Percentiles rank a stretch among this genome's conserved stretches.
Conservation (phyloP, 2,113 vertebrate species). For the Fulmarus glacialis region DNA sequence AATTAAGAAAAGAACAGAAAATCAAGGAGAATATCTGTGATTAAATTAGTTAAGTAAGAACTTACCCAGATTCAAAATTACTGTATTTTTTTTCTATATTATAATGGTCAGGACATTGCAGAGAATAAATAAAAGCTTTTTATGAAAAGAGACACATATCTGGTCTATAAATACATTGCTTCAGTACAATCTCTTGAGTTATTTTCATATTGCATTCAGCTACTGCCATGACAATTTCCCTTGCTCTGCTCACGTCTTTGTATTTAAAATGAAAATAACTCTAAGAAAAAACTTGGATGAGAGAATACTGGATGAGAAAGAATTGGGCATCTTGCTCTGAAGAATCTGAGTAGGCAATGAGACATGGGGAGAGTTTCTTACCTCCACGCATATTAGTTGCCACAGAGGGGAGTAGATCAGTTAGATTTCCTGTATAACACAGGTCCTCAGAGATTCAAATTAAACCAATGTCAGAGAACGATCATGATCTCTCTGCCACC, state of each 20-base stretch:
- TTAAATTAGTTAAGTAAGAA: background rate
- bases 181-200: background rate
- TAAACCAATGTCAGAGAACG: background rate
- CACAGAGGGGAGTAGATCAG: background rate
- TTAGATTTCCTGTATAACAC: background rate
- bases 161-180: background rate
- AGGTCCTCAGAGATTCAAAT: background rate
- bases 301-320: background rate
- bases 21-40: background rate
- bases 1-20: constrained; percentile 5
- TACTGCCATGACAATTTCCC: background rate
- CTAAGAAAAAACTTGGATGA: background rate
- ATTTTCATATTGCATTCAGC: constrained; percentile 14
- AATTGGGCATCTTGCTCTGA: background rate
- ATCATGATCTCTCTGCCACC: background rate
- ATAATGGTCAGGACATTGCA: background rate
- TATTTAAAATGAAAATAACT: background rate
- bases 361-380: background rate
- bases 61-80: background rate
- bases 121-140: background rate
- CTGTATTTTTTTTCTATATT: background rate
- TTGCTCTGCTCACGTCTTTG: background rate
- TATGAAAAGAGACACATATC: background rate
- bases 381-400: background rate
- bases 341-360: background rate